Evolutionary conservation across 2,113 vertebrate genomes (phyloP).

Genomic region (Malaclemys terrapin): DNA sequence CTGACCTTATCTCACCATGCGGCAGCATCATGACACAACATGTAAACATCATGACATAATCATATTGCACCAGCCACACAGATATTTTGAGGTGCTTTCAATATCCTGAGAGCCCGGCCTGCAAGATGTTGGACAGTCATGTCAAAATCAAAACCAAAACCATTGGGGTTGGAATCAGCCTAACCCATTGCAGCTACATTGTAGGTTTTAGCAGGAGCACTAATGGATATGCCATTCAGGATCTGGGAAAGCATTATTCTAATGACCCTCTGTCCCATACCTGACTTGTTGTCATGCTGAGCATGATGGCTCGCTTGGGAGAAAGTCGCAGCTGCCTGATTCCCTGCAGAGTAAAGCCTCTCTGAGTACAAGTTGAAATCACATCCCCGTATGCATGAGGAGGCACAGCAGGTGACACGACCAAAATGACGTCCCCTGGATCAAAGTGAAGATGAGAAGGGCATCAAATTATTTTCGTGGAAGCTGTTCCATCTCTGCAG

Average conservation of each 20-base stretch:
- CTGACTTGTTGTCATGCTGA: conserved; percentile 77
- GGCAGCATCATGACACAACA: not conserved
- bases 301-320: conserved; percentile 15
- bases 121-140: not conserved
- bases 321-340: conserved; percentile 69
- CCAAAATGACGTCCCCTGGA: conserved; percentile 75
- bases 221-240: not conserved
- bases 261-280: conserved; percentile 45
- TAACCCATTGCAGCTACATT: not conserved
- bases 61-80: not conserved
- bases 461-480: not conserved
- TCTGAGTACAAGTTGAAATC: conserved; percentile 64
- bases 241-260: accelerated
- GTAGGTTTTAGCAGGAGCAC: not conserved
- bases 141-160: not conserved
- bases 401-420: conserved; percentile 76
- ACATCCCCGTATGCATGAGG: conserved; percentile 68
- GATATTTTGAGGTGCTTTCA: not conserved
- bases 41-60: not conserved
- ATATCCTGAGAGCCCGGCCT: not conserved
- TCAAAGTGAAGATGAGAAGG: conserved; percentile 8
- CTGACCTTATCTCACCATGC: not conserved
- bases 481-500: not conserved
- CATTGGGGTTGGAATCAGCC: not conserved
- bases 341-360: conserved; percentile 78